Evolutionary conservation across 2,797 vertebrate species (phyloP), one percentile per base, ranked within the genome.

Genomic region (Leptoclinus maculatus): DNA sequence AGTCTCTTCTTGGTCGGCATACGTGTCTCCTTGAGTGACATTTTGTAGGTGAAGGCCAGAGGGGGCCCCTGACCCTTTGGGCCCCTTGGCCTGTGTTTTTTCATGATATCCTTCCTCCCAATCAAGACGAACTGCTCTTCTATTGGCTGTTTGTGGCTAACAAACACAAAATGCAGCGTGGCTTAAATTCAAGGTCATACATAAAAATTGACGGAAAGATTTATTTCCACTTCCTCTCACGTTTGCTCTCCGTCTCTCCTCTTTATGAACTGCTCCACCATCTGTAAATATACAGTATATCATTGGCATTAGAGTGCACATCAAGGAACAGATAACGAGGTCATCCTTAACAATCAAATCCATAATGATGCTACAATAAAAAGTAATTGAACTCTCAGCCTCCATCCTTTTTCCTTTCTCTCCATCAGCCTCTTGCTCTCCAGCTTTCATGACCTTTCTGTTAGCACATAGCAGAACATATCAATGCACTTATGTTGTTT

Each of bases 381-480:
- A 38, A 9, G 17, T 0, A 7, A 3, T 2, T 2, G 16, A 14
- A 13, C 9, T 1, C 17, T 72, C 12, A 5, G 45, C 3, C 57
- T 34, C 27, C 36, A 36, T 27, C 47, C 13, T 29, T 36, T 36
- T 23, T 16, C 21, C 16, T 67, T 7, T 0, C 34, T 43, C 21
- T 67, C 71, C 25, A 34, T 56, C 71, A 12, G 38, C 25, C 14
- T 14, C n/a, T 3, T 14, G 43, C 11, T 21, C 47, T n/a, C 5
- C 39, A 12, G n/a, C 41, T 5, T 7, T 12, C 23, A 4, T 71
- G 67, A 71, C 72, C 72, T 71, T 49, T 70, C 34, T 29, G 16
- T 68, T 2, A 0, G 14, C 7, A 19, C 39, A 4, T 57, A 2
- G 41, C 21, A 2, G 11, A 0, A 38, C 68, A 16, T 34, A n/a